Conservation (phyloP, 2,888 invertebrate species). For the Rhabditophanes sp. region DNA sequence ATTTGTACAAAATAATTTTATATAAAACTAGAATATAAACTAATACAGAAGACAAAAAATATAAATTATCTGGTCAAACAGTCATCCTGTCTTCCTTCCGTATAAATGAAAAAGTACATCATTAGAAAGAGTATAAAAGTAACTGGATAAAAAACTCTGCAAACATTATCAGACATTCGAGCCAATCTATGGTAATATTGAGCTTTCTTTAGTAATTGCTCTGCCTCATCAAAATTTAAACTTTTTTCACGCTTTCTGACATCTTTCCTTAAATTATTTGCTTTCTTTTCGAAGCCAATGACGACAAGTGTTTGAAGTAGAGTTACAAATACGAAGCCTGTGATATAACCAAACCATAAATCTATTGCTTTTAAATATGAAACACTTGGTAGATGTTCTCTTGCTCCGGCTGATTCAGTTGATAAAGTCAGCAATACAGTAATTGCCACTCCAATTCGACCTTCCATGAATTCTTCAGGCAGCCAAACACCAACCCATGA, state of each 20-base stretch:
- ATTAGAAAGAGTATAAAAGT: constrained; percentile 39
- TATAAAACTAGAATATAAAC: constrained; percentile 1
- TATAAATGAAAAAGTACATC: constrained; percentile 42
- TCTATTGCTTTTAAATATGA: constrained; percentile 44
- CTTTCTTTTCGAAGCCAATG: constrained; percentile 42
- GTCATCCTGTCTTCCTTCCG: constrained; percentile 38
- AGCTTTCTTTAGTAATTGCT: constrained; percentile 3
- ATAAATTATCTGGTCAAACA: constrained; percentile 11
- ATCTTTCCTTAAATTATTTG: constrained; percentile 40
- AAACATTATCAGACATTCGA: constrained; percentile 32
- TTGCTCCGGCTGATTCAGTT: constrained; percentile 41
- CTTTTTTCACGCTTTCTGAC: constrained; percentile 14
- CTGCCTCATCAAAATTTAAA: background rate
- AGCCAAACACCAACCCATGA: constrained; percentile 44
- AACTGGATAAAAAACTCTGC: constrained; percentile 40
- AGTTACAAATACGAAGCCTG: constrained; percentile 43
- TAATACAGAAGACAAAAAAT: constrained; percentile 1
- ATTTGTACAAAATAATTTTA: no score
- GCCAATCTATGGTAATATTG: constrained; percentile 1
- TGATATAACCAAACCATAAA: constrained; percentile 43
- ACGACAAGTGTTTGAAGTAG: constrained; percentile 42
- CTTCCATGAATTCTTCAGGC: constrained; percentile 44
- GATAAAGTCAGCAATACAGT: constrained; percentile 41
- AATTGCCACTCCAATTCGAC: constrained; percentile 43
- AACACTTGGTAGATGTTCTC: constrained; percentile 41